These are phyloP conservation scores for Bovichtus variegatus DNA, from an alignment of 2,797 vertebrate genomes.

Conservation along the genomic window DNA sequence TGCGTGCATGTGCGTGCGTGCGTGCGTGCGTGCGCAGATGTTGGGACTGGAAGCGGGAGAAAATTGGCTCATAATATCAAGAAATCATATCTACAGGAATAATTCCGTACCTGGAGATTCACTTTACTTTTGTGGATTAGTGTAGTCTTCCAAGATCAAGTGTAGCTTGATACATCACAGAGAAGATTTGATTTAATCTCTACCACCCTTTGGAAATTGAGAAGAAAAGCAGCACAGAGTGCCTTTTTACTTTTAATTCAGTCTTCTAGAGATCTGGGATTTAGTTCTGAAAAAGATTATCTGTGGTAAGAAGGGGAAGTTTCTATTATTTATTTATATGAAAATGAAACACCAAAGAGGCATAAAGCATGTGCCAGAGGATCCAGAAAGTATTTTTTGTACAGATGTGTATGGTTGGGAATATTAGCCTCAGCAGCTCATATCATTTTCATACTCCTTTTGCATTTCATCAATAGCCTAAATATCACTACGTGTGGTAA, in stretches of 20 bases:
- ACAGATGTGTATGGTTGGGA: no score
- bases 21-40: not conserved
- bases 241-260: conserved; percentile 40
- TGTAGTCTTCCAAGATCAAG: conserved; percentile 17
- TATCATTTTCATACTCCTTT: not conserved
- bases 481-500: not conserved
- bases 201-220: conserved; percentile 40
- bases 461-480: not conserved
- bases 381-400: not conserved
- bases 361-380: not conserved
- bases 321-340: conserved; percentile 26
- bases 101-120: conserved; percentile 48
- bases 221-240: conserved; percentile 26
- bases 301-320: conserved; percentile 7
- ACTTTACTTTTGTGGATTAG: conserved; percentile 57
- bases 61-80: conserved; percentile 29
- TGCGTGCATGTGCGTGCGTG: not conserved
- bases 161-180: conserved; percentile 51
- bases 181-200: conserved; percentile 57
- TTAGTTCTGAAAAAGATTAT: conserved; percentile 21
- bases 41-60: not conserved
- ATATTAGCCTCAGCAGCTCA: no score
- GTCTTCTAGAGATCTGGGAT: conserved; percentile 30
- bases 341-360: conserved; percentile 18
- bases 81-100: conserved; percentile 39